Evolutionary conservation across 2,888 invertebrate genomes (phyloP), one percentile per base, ranked within the genome.

Genomic region (Esperia sulphurella): DNA sequence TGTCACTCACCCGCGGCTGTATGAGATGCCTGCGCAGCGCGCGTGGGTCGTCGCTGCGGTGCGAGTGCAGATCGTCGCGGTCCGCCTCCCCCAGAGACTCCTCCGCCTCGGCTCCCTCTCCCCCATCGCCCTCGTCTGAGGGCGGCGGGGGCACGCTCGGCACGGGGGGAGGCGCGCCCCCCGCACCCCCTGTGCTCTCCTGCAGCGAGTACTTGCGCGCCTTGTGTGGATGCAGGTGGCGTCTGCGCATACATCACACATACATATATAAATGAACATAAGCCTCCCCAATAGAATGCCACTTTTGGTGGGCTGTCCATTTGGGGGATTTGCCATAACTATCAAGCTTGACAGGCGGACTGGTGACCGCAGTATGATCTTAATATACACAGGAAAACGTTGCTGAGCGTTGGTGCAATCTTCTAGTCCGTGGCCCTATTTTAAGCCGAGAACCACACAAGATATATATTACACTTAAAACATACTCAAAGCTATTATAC

Each of bases 181-280:
- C 56, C 57, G 8, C 57, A 57, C 14, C 89, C 65, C 94, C 94
- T 69, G n/a, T n/a, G n/a, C n/a, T n/a, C n/a, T 95, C 95, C 67
- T 95, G 95, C 48, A 95, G 90, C 37, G 95, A 95, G 75, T 93
- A 94, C 83, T 96, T 96, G 61, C 95, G 93, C 57, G 92, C 79
- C 68, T 93, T 92, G 74, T 92, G 91, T 48, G 83, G 83, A 59
- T 92, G 91, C 54, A 88, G 75, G 69, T 91, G 91, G 55, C 92
- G 92, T 57, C 94, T 93, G 82, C 91, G 14, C n/a, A 40, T 3
- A 29, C 37, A 37, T n/a, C 12, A 12, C n/a, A n/a, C 37, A 37
- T 10, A 31, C 21, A 21, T n/a, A n/a, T n/a, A n/a, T n/a, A n/a
- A n/a, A n/a, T n/a, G n/a, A n/a, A n/a, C n/a, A n/a, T n/a, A n/a